Base-by-base conservation (phyloP, 2,113 vertebrate species). In the Ceyx melanurus region DNA sequence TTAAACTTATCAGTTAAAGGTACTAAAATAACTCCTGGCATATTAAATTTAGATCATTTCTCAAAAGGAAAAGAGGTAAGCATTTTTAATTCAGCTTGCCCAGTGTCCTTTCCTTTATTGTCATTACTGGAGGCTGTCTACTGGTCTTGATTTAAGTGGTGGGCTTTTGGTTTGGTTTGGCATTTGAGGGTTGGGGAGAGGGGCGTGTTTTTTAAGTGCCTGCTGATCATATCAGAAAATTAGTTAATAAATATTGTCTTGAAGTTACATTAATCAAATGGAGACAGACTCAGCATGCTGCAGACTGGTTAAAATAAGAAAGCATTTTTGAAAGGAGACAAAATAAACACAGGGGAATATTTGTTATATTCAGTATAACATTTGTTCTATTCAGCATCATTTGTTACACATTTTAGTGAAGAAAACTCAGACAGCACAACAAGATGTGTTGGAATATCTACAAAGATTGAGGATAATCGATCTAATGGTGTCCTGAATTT, bases 41-140 rank as follows among this genome's bases (percentile, higher is more conserved):
- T 77, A 94, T 93, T 93, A 97, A 95, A 97, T 93, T 92, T 94
- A 95, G 96, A 93, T 70, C 82, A 84, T 43, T 78, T 94, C 92
- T 89, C 81, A 93, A 95, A 95, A 92, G 93, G 93, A 91, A 97
- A 92, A 95, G 93, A 95, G 79, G 57, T 91, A 87, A 95, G 83
- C 83, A 79, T 78, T 67, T 70, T 92, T 74, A 93, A 61, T 51
- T 42, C 16, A 62, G 74, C 65, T 54, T 93, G 87, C 64, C 60
- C 88, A 83, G 37, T 5, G 43, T 88, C 50, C 37, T 86, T 72
- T 68, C 91, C 81, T 94, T 90, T 87, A 77, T 46, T 65, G 60
- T 71, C 58, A 68, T 54, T 60, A 56, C 68, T 83, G 90, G 80
- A 95, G 81, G 61, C 48, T 83, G 82, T 72, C 64, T 78, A 28